Conservation (phyloP, 2,113 vertebrate species). For the Procapra przewalskii region DNA sequence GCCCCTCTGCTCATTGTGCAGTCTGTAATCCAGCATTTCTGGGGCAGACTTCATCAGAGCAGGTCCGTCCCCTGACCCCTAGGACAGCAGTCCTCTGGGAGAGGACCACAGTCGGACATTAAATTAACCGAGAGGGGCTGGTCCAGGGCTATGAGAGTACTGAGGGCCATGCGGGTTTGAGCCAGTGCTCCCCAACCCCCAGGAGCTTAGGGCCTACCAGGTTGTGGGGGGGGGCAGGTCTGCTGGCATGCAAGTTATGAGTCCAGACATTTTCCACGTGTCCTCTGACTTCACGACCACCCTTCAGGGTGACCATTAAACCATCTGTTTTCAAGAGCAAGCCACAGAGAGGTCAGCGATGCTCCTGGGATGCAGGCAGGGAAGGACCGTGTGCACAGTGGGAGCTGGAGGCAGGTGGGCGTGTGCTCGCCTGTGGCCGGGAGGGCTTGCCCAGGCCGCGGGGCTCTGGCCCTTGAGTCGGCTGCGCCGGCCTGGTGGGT, state of each 20-base stretch:
- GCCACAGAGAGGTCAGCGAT: not conserved
- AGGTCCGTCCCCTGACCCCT: not conserved
- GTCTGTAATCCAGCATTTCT: accelerated
- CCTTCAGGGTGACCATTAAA: not conserved
- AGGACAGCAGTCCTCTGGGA: not conserved
- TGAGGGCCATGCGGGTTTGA: not conserved
- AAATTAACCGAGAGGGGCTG: not conserved
- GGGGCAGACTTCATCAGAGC: accelerated
- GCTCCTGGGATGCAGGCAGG: not conserved
- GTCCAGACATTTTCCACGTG: accelerated
- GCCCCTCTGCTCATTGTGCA: not conserved
- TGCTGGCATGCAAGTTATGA: accelerated
- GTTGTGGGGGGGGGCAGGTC: not conserved
- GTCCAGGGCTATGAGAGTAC: not conserved
- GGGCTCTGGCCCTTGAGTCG: accelerated
- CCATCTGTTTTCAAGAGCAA: not conserved
- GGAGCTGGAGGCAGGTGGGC: accelerated
- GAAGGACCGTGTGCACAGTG: accelerated
- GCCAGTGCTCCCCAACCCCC: accelerated
- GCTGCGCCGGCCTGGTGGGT: accelerated
- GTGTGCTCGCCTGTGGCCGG: accelerated
- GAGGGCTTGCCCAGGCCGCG: accelerated
- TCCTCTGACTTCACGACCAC: accelerated
- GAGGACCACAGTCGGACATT: not conserved
- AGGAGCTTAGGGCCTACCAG: not conserved